Evolutionary conservation across 2,797 vertebrate species (phyloP).

Genomic region (Eutrigla gurnardus): DNA sequence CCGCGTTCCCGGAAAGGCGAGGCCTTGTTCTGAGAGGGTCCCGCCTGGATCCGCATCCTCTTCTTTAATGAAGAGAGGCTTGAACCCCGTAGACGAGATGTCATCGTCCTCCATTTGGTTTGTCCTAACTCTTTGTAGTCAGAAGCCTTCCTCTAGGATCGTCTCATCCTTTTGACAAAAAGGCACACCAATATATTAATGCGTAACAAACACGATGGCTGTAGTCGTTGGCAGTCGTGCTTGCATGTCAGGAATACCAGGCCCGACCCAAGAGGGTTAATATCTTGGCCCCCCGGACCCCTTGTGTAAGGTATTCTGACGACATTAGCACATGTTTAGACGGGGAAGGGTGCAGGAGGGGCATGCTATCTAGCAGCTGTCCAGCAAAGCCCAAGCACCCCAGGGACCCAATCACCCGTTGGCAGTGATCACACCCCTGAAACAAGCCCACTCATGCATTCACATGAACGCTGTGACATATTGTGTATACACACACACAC

Average conservation of each 20-base stretch:
- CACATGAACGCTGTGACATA: conserved; percentile 7
- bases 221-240: neutral
- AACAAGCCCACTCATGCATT: conserved; percentile 38
- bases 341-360: conserved; percentile 12
- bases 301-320: conserved; percentile 38
- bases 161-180: conserved; percentile 39
- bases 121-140: neutral
- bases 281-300: conserved; percentile 27
- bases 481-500: conserved; percentile 29
- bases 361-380: conserved; percentile 72
- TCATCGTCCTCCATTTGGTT: conserved; percentile 70
- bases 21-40: conserved; percentile 54
- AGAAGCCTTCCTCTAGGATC: conserved; percentile 9
- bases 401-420: conserved; percentile 33
- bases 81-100: conserved; percentile 40
- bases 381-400: conserved; percentile 34
- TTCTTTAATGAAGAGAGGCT: conserved; percentile 78
- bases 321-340: conserved; percentile 47
- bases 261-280: conserved; percentile 9
- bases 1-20: conserved; percentile 22
- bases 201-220: neutral
- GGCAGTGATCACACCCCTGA: conserved; percentile 45
- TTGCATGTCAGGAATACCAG: conserved; percentile 20
- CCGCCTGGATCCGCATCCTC: conserved; percentile 62
- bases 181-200: conserved; percentile 41